Evolutionary conservation across 1,140 invertebrate genomes (phyloP).

Genomic region (Cotesia chilonis): DNA sequence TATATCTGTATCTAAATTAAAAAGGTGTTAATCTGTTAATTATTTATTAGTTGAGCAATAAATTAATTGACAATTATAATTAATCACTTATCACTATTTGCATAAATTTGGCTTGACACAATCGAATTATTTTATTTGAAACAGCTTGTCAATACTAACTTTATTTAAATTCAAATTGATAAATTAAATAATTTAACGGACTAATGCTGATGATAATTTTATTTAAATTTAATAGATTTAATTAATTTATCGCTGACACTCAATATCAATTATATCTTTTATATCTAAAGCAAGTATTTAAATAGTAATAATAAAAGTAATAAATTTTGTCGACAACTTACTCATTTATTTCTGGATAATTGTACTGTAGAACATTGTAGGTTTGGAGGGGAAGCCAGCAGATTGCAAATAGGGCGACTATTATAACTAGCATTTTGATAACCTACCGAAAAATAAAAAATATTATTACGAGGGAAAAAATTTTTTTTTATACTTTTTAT

Average conservation of each 20-base stretch:
- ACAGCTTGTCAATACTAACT: background rate
- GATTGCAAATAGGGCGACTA: conserved; percentile 80
- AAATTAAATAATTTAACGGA: background rate
- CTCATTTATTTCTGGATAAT: conserved; percentile 76
- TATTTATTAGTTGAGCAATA: background rate
- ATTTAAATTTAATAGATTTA: conserved; percentile 7
- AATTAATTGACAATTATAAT: background rate
- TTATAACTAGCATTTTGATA: conserved; percentile 85
- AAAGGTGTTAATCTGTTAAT: background rate
- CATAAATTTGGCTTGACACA: no score
- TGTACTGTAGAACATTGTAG: conserved; percentile 77
- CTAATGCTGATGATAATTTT: background rate
- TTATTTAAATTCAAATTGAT: background rate
- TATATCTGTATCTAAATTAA: conserved; percentile 73
- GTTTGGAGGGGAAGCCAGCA: conserved; percentile 85
- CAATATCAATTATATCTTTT: no score
- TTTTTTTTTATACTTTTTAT: background rate
- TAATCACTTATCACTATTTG: background rate
- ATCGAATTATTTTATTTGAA: no score
- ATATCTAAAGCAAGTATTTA: no score
- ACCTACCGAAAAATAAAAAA: conserved; percentile 69
- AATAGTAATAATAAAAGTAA: no score
- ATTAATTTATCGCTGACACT: no score
- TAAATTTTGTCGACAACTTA: conserved; percentile 59
- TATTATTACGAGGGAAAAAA: background rate